Base-by-base conservation (phyloP, 2,888 invertebrate species). In the Cacoxenus indagator region DNA sequence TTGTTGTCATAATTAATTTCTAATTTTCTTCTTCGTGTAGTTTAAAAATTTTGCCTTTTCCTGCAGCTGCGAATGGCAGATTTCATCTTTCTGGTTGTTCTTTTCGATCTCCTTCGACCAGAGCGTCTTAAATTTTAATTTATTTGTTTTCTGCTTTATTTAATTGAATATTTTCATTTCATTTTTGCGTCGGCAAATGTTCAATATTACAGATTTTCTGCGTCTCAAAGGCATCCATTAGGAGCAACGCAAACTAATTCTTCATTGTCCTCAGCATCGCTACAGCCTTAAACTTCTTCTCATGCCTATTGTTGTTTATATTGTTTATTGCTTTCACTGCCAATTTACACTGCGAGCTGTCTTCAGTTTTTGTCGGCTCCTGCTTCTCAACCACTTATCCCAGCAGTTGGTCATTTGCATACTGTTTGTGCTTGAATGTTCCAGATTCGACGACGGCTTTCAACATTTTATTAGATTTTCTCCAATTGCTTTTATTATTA, bases 371-470 rank as follows among this genome's bases (percentile, higher is more conserved):
- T 22, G 9, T 27, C 45, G n/a, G n/a, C n/a, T n/a, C 24, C 22
- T 9, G 4, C 29, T 48, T 48, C 17, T 64, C 14, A 8, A 27
- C 14, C 24, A 27, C 31, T 31, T 9, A 70, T 62, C 65, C 65
- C 80, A 80, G 77, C 80, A 78, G 82, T 76, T 79, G 80, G 72
- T 77, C 78, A 80, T 80, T 80, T 81, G 80, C 82, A 80, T 80
- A 80, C 81, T 81, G 77, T 65, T 46, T 4, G 1, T 24, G 57
- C 31, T 19, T 75, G 73, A 70, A 73, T 22, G 19, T 22, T 37
- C 17, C n/a, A 24, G 4, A 31, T 62, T 24, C 43, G 26, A 9
- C 9, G 14, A 24, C 3, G 24, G n/a, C 59, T 17, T 62, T 81
- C 78, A 81, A 81, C 78, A 73, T 74, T 72, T 74, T 75, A 76